phyloP scores from a whole-genome alignment of 2,797 vertebrate species.

The Sebastes matsubarae region DNA sequence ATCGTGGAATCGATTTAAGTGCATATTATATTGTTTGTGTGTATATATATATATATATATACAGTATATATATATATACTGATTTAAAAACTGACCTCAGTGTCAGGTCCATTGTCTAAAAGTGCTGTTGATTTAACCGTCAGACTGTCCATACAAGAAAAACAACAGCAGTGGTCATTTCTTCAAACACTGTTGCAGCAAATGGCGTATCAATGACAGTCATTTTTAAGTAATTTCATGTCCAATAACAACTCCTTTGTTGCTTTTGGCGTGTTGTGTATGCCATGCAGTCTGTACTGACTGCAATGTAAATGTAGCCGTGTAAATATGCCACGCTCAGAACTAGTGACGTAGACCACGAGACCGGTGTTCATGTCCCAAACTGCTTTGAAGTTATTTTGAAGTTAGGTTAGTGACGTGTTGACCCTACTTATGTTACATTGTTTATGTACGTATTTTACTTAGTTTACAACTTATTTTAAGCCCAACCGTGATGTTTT shows the following conservation, averaged over 20 bases:
- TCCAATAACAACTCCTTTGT: not conserved
- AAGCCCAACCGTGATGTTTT: too few relatives aligned
- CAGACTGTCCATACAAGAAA: not conserved
- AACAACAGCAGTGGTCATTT: not conserved
- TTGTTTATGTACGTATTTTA: too few relatives aligned
- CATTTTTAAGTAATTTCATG: not conserved
- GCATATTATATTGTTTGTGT: not conserved
- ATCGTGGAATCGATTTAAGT: not conserved
- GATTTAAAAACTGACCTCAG: too few relatives aligned
- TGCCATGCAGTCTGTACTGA: not conserved
- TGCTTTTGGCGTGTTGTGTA: not conserved
- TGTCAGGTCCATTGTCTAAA: not conserved
- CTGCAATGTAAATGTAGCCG: not conserved
- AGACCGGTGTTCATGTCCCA: too few relatives aligned
- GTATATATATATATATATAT: too few relatives aligned
- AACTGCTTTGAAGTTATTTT: too few relatives aligned
- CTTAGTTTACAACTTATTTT: too few relatives aligned
- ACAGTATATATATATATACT: too few relatives aligned
- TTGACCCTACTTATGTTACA: too few relatives aligned
- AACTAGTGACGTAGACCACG: not conserved
- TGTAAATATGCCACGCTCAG: not conserved
- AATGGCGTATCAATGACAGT: too few relatives aligned
- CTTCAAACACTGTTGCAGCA: not conserved
- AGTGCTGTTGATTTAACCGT: not conserved
- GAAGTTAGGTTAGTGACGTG: too few relatives aligned